These are phyloP conservation scores for Caenorhabditis sp. DNA, from an alignment of 2,888 invertebrate genomes.

Conservation along the genomic window DNA sequence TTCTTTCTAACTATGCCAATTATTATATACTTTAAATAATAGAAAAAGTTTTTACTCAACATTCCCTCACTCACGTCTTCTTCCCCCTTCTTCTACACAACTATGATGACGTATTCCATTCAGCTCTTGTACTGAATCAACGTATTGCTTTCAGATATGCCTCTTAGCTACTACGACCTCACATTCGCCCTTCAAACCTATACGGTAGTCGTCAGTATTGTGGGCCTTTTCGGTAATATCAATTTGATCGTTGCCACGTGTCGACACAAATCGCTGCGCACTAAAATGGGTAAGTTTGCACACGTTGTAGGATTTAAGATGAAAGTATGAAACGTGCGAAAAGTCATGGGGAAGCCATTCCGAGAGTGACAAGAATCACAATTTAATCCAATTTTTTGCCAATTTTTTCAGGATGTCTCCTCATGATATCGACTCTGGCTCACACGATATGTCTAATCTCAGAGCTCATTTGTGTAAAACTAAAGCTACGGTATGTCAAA, in stretches of 20 bases:
- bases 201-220: conserved; percentile 46
- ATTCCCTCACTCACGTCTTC: too few species aligned
- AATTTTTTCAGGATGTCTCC: conserved; percentile 43
- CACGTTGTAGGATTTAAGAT: too few species aligned
- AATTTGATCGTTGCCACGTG: conserved; percentile 52
- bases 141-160: conserved; percentile 19
- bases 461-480: conserved; percentile 48
- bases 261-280: conserved; percentile 47
- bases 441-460: conserved; percentile 56
- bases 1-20: conserved; percentile 23
- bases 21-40: too few species aligned
- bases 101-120: not conserved
- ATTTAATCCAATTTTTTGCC: not conserved
- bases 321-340: conserved; percentile 18
- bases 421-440: conserved; percentile 53
- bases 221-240: conserved; percentile 51
- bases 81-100: not conserved
- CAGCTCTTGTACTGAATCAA: too few species aligned
- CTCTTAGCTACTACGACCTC: conserved; percentile 37
- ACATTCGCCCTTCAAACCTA: conserved; percentile 41
- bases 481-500: conserved; percentile 55
- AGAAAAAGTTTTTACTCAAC: too few species aligned
- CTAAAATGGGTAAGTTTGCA: conserved; percentile 51
- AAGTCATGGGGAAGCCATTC: not conserved
- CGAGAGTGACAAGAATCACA: too few species aligned